phyloP scores from a whole-genome alignment of 2,113 vertebrate species.

The Labeo catla region DNA sequence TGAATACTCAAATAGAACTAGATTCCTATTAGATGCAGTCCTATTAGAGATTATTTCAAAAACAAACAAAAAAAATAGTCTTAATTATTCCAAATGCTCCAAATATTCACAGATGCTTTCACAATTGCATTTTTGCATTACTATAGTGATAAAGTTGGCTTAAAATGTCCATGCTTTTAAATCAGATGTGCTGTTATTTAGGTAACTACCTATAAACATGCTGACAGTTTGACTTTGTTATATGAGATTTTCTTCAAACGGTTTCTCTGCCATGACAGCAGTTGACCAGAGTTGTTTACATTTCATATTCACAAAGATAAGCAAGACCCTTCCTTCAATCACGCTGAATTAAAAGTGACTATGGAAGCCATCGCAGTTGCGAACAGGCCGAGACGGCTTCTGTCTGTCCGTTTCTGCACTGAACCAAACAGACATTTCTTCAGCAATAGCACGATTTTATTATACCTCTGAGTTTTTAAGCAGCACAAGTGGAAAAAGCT shows the following conservation, averaged over 20 bases:
- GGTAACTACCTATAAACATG: constrained; percentile 64
- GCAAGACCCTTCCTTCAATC: background rate
- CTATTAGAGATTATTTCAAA: too few relatives aligned
- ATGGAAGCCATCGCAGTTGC: background rate
- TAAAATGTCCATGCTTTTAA: background rate
- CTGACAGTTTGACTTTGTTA: background rate
- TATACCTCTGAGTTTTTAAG: background rate
- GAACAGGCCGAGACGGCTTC: background rate
- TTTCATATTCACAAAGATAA: background rate
- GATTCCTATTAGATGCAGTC: too few relatives aligned
- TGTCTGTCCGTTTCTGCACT: constrained; percentile 64
- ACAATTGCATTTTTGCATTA: background rate
- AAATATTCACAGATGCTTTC: background rate
- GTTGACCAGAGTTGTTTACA: background rate
- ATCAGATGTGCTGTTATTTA: background rate
- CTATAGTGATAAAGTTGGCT: background rate
- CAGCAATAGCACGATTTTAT: constrained; percentile 62
- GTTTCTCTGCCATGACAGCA: background rate
- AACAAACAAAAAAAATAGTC: too few relatives aligned
- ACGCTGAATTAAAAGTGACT: background rate
- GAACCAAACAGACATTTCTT: constrained; percentile 71
- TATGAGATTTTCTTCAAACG: background rate
- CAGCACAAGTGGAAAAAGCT: background rate
- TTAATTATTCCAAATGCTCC: too few relatives aligned
- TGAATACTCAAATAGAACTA: too few relatives aligned